These are phyloP conservation scores for Coregonus suidteri DNA, from an alignment of 2,797 vertebrate genomes.

Conservation along the genomic window DNA sequence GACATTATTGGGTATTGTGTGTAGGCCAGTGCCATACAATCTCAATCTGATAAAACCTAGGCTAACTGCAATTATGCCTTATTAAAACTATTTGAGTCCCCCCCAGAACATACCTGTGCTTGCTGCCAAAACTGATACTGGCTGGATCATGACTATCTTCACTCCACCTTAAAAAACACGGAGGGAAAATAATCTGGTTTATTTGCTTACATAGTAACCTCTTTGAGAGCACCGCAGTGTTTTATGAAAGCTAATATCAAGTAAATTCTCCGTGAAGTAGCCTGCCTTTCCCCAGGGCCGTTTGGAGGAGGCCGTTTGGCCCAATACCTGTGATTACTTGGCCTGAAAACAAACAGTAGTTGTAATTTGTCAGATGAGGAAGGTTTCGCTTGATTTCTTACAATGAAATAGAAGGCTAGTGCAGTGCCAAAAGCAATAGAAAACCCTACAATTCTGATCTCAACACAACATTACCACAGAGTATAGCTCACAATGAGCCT, in stretches of 20 bases:
- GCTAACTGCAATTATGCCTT: constrained; percentile 69
- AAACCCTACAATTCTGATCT: neutral
- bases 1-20: too few relatives aligned
- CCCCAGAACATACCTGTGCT: constrained; percentile 28
- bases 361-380: constrained; percentile 41
- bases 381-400: constrained; percentile 10
- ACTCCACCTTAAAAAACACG: constrained; percentile 24
- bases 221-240: constrained; percentile 37
- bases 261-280: constrained; percentile 53
- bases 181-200: constrained; percentile 45
- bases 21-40: too few relatives aligned
- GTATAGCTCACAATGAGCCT: neutral
- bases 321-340: constrained; percentile 32
- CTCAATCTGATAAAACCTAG: constrained; percentile 67
- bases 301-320: constrained; percentile 27
- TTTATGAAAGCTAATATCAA: constrained; percentile 58
- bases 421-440: neutral
- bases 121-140: constrained; percentile 41
- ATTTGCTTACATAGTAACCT: constrained; percentile 53
- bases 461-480: neutral
- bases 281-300: constrained; percentile 33
- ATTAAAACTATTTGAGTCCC: constrained; percentile 57
- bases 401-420: neutral
- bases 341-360: constrained; percentile 51
- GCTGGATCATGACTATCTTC: constrained; percentile 41